Percentiles rank a stretch among this genome's conserved stretches.
phyloP scores from a whole-genome alignment of 2,113 vertebrate genomes.

The Galeopterus variegatus region DNA sequence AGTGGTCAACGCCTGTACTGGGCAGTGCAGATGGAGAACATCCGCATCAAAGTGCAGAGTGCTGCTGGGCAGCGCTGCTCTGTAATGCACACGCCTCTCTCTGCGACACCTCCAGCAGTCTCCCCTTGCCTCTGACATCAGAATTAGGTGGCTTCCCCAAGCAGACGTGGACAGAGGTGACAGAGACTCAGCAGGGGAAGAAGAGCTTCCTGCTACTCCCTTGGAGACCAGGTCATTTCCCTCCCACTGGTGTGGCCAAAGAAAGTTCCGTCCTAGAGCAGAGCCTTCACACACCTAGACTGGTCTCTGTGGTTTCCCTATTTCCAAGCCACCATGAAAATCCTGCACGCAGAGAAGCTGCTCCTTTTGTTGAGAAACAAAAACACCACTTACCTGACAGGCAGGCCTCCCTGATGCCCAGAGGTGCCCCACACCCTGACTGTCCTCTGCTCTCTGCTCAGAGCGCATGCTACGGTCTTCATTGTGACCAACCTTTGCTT shows the following conservation, averaged over 20 bases:
- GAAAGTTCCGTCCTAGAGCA: not conserved
- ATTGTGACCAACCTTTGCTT: accelerated
- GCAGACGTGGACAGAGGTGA: not conserved
- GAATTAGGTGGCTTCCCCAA: not conserved
- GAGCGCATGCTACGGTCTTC: accelerated
- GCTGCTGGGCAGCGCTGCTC: not conserved
- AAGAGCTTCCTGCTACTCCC: not conserved
- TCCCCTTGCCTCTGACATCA: not conserved
- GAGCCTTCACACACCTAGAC: not conserved
- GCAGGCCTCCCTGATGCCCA: accelerated
- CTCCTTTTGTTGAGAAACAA: not conserved
- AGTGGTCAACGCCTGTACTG: not conserved
- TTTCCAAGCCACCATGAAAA: not conserved
- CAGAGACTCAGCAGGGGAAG: not conserved
- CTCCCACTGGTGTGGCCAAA: not conserved
- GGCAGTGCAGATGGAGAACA: not conserved
- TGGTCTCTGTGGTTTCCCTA: accelerated
- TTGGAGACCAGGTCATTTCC: too few species aligned
- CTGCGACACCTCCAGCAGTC: not conserved
- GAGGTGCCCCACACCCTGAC: accelerated
- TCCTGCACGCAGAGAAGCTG: not conserved
- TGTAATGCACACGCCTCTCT: not conserved
- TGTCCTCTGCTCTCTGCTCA: not conserved
- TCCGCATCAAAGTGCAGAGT: accelerated
- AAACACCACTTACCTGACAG: too few species aligned